These are phyloP conservation scores for Eulithis testata DNA, from an alignment of 2,888 invertebrate genomes.

Conservation along the genomic window DNA sequence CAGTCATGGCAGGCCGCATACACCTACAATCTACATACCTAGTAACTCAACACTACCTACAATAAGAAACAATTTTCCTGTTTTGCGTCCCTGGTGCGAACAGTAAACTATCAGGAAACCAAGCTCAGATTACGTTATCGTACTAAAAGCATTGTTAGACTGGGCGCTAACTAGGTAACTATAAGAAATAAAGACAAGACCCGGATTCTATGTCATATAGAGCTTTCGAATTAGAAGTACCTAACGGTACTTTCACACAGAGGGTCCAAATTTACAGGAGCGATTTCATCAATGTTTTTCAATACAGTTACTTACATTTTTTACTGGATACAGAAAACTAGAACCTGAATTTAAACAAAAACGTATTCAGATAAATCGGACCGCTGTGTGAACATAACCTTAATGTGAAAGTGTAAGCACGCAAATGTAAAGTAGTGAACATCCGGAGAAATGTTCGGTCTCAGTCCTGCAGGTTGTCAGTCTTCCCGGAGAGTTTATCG, in stretches of 20 bases:
- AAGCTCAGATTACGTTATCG: slow-evolving; percentile 28
- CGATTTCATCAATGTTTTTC: too few species aligned
- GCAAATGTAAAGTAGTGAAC: slow-evolving; percentile 49
- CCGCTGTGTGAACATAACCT: too few species aligned
- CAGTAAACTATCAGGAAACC: slow-evolving; percentile 30
- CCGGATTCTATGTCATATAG: slow-evolving; percentile 1
- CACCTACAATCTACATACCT: slow-evolving; percentile 17
- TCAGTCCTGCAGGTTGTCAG: slow-evolving; percentile 73
- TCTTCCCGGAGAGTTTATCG: slow-evolving; percentile 71
- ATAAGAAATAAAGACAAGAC: not conserved
- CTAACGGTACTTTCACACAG: too few species aligned
- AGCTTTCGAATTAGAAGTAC: not conserved
- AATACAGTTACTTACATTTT: too few species aligned
- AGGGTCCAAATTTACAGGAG: too few species aligned
- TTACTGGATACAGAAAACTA: too few species aligned
- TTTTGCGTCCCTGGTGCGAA: slow-evolving; percentile 31
- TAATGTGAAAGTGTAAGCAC: slow-evolving; percentile 15
- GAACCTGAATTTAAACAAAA: too few species aligned
- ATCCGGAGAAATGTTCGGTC: slow-evolving; percentile 72
- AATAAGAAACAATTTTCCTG: slow-evolving; percentile 37
- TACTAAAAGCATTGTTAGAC: slow-evolving; percentile 13
- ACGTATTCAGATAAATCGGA: too few species aligned
- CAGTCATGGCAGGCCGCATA: slow-evolving; percentile 31
- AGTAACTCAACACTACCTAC: slow-evolving; percentile 15
- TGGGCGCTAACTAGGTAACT: not conserved